A percentile compares a stretch with the other conserved stretches of the same genome.
These are phyloP conservation scores for Dicaeum eximium DNA, from an alignment of 2,113 vertebrate species.

Conservation along the genomic window DNA sequence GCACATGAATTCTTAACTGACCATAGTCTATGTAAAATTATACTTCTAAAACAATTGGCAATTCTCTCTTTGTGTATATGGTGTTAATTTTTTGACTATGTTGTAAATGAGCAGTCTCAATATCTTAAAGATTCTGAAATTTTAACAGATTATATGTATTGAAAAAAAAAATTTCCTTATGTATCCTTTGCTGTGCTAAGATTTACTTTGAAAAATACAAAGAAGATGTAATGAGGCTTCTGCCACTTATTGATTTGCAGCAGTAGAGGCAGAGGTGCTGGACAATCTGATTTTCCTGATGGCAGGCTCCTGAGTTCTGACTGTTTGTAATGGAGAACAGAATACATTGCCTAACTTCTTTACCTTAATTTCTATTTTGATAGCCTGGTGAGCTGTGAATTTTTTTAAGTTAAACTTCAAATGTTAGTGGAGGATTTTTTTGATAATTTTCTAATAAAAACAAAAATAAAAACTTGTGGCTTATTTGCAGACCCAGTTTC, in stretches of 20 bases:
- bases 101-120: neutral
- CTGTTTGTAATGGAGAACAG: neutral
- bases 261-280: neutral
- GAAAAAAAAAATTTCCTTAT: neutral
- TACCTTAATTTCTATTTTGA: neutral
- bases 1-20: neutral
- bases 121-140: neutral
- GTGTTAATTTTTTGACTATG: neutral
- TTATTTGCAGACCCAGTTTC: neutral
- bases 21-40: neutral
- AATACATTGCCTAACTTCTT: neutral
- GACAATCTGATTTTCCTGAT: neutral
- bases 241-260: neutral
- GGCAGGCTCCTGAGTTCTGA: neutral
- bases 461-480: neutral
- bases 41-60: neutral
- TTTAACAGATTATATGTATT: neutral
- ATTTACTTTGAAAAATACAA: neutral
- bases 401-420: neutral
- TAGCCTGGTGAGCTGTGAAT: neutral
- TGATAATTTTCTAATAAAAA: constrained; percentile 5
- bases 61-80: neutral
- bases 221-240: neutral
- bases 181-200: neutral
- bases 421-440: neutral